These are phyloP conservation scores for Cataglyphis cursor DNA, from an alignment of 2,888 invertebrate genomes.

Conservation along the genomic window DNA sequence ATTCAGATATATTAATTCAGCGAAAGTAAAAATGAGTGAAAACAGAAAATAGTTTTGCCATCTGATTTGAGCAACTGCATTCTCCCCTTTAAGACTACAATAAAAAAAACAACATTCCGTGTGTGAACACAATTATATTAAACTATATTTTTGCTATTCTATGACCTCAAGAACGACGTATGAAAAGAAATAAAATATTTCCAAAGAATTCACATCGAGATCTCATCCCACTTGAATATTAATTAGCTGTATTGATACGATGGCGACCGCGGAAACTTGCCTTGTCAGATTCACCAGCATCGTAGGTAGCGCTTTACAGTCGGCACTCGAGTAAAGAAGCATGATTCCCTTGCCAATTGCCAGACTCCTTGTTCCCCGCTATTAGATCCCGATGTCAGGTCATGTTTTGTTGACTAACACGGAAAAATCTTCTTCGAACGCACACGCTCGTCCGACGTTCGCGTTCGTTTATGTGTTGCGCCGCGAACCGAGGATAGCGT, in stretches of 20 bases:
- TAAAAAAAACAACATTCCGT: too few species aligned
- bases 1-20: too few species aligned
- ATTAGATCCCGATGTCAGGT: constrained; percentile 47
- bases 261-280: constrained; percentile 21
- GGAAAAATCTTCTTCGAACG: constrained; percentile 43
- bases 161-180: background rate
- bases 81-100: background rate
- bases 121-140: background rate
- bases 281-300: constrained; percentile 29
- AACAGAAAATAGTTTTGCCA: too few species aligned
- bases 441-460: constrained; percentile 2
- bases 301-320: background rate
- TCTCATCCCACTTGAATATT: background rate
- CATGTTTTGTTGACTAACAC: constrained; percentile 59
- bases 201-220: background rate
- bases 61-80: background rate
- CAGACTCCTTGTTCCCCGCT: constrained; percentile 57
- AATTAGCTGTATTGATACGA: constrained; percentile 37
- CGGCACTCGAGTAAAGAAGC: constrained; percentile 48
- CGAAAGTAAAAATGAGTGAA: too few species aligned
- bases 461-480: constrained; percentile 1
- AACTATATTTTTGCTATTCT: background rate
- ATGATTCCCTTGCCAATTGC: constrained; percentile 52
- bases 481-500: constrained; percentile 8
- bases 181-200: constrained; percentile 2